Evolutionary conservation across 2,113 vertebrate genomes (phyloP).

Genomic region (Elephas maximus): DNA sequence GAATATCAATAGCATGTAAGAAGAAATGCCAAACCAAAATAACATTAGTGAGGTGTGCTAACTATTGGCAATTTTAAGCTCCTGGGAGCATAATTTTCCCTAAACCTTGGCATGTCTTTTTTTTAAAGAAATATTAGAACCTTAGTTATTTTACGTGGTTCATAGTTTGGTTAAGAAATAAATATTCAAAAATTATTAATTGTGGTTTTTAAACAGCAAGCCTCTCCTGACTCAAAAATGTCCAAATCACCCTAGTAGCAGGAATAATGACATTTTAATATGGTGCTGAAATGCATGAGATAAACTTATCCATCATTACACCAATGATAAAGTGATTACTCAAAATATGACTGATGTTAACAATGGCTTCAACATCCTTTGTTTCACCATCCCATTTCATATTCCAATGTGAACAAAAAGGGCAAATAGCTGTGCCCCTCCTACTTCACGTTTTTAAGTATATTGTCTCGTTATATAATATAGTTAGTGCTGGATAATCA

Average conservation of each 20-base stretch:
- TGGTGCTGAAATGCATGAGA: neutral
- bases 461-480: neutral
- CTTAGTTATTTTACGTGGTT: neutral
- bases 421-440: neutral
- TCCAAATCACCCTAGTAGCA: neutral
- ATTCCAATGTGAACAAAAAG: neutral
- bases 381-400: neutral
- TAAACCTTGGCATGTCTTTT: neutral
- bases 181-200: neutral
- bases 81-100: neutral
- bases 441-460: neutral
- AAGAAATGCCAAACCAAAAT: neutral
- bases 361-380: neutral
- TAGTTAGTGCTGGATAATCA: neutral
- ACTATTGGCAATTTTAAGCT: neutral
- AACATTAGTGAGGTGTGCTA: neutral
- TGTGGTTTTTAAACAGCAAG: neutral
- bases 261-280: neutral
- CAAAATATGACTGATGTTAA: neutral
- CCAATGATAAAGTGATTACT: neutral
- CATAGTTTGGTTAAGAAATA: neutral
- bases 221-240: neutral
- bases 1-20: neutral
- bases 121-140: neutral
- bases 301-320: neutral